A percentile compares a stretch with the other conserved stretches of the same genome.
Evolutionary conservation across 2,113 vertebrate species (phyloP).

Genomic region (Pelvicachromis taeniatus): DNA sequence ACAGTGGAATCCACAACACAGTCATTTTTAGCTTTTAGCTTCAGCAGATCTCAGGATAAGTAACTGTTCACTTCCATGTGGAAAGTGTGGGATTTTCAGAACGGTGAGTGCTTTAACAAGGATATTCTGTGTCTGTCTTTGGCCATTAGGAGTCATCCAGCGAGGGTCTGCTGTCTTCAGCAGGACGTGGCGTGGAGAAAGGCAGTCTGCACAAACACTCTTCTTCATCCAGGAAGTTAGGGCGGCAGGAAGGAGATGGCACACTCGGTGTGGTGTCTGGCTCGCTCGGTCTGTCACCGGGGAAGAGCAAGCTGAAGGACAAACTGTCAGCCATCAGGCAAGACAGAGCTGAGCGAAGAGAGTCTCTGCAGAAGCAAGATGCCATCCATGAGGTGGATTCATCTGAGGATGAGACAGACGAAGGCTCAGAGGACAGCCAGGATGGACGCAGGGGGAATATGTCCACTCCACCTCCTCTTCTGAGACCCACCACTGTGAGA

Average conservation of each 20-base stretch:
- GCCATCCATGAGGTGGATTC: slow-evolving; percentile 95
- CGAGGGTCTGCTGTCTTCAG: slow-evolving; percentile 61
- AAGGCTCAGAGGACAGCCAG: slow-evolving; percentile 87
- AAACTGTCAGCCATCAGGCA: slow-evolving; percentile 86
- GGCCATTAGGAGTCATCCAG: slow-evolving; percentile 77
- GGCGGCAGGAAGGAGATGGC: slow-evolving; percentile 68
- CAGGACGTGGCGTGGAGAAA: slow-evolving; percentile 78
- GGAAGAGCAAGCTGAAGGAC: slow-evolving; percentile 77
- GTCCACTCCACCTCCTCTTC: slow-evolving; percentile 72
- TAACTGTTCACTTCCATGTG: background rate
- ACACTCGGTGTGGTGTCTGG: slow-evolving; percentile 10
- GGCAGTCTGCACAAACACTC: slow-evolving; percentile 81
- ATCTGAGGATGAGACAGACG: slow-evolving; percentile 91
- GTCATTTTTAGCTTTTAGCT: background rate
- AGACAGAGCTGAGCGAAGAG: slow-evolving; percentile 88
- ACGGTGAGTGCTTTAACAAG: background rate
- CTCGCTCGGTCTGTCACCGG: slow-evolving; percentile 59
- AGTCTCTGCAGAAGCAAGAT: slow-evolving; percentile 94
- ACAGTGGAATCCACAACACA: background rate
- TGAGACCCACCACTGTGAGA: slow-evolving; percentile 65
- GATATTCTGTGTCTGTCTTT: background rate
- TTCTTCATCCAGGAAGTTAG: slow-evolving; percentile 74
- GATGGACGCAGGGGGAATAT: slow-evolving; percentile 71
- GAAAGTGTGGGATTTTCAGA: background rate
- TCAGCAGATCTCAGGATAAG: background rate